Evolutionary conservation across 1,140 invertebrate genomes (phyloP), one percentile per base, ranked within the genome.

Genomic region (Caenorhabditis briggsae): DNA sequence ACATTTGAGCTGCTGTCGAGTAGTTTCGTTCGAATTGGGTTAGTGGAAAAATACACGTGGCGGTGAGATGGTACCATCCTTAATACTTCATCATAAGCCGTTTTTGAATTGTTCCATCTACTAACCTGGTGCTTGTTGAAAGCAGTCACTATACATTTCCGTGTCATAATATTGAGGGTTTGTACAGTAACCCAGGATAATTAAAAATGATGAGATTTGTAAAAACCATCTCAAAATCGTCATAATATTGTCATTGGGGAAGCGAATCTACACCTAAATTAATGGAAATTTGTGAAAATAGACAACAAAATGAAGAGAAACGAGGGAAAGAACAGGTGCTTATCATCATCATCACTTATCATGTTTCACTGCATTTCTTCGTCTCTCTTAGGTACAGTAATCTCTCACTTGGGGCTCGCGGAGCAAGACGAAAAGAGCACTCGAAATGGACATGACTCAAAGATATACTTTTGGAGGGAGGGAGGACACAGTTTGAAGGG

Each of bases 391-490:
- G 8, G 11, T 61, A 78, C 70, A 78, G 70, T 78, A 78, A 33
- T 78, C 33, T 48, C 6, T 46, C 14, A 46, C 7, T 18, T 11
- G 16, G 23, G 20, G 46, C 70, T 78, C 20, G 46, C 46, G 70
- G 70, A 78, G 70, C 70, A 50, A 50, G 46, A 78, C 46, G 46
- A 50, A 78, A 78, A 78, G 70, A 78, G 70, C 70, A 78, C 70
- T 78, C 70, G 70, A 78, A 78, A 78, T 78, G 70, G 70, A 78
- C 70, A 78, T 78, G 70, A 78, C 70, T 78, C 70, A 78, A 78
- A 78, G n/a, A 78, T 53, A 78, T 46, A 50, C 7, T 18, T 78
- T 78, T 50, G 43, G 65, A 74, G 16, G 46, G 11, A 25, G 20
- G 46, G 43, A 50, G 46, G 46, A 61, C 7, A 53, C 11, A 46